phyloP scores from a whole-genome alignment of 2,797 vertebrate species.

The Sebastes nivosus region DNA sequence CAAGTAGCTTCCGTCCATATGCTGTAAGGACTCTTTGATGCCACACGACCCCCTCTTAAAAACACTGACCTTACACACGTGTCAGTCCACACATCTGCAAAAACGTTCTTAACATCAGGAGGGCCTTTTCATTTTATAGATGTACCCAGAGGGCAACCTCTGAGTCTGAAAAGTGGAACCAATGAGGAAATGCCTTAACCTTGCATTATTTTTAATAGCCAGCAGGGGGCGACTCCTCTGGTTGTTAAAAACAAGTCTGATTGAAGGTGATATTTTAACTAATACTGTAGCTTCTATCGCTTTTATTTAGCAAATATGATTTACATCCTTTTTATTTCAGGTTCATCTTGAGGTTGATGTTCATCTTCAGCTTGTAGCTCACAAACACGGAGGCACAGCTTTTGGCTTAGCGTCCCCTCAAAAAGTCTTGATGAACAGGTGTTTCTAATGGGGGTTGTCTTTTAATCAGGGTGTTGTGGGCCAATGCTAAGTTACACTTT shows the following conservation, averaged over 20 bases:
- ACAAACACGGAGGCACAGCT: neutral
- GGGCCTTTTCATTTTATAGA: slow-evolving; percentile 23
- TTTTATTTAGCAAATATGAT: neutral
- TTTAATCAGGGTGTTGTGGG: neutral
- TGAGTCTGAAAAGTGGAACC: too few relatives aligned
- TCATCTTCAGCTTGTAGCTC: neutral
- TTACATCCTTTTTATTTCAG: neutral
- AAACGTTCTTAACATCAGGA: slow-evolving; percentile 21
- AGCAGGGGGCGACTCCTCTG: too few relatives aligned
- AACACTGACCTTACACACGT: slow-evolving; percentile 41
- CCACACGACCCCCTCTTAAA: slow-evolving; percentile 26
- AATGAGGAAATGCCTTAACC: too few relatives aligned
- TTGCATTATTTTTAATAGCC: rapidly evolving
- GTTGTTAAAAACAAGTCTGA: too few relatives aligned
- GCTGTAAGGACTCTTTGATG: slow-evolving; percentile 47
- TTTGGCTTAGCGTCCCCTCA: neutral
- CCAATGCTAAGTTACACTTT: neutral
- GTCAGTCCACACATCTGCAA: slow-evolving; percentile 45
- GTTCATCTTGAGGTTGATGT: neutral
- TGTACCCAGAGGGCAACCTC: neutral
- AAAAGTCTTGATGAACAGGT: neutral
- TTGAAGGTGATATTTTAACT: neutral
- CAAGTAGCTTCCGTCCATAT: slow-evolving; percentile 52
- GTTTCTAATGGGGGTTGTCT: neutral
- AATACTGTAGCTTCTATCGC: neutral